Percentiles rank a stretch among this genome's conserved stretches.
Conservation (phyloP, 2,113 vertebrate species). For the Anhinga rufa region DNA sequence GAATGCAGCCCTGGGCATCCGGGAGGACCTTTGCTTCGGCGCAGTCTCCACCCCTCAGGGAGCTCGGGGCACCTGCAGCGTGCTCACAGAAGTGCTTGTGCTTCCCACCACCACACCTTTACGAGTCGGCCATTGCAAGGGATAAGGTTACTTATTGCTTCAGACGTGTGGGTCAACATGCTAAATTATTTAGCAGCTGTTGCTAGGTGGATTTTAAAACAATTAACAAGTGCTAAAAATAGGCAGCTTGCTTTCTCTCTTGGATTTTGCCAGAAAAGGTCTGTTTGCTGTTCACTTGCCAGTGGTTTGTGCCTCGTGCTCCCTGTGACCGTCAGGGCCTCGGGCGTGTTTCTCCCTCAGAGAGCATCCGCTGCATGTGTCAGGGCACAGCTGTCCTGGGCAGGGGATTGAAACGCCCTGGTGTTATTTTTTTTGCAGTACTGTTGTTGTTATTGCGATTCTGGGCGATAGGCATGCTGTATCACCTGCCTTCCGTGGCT, state of each 20-base stretch:
- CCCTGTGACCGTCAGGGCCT: rapidly evolving
- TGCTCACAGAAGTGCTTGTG: background rate
- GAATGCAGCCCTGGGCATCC: background rate
- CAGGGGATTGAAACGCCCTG: background rate
- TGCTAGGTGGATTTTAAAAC: conserved; percentile 31
- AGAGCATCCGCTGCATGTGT: rapidly evolving
- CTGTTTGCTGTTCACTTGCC: background rate
- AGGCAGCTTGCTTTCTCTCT: background rate
- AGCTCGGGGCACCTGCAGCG: background rate
- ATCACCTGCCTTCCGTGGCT: rapidly evolving
- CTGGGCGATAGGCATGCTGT: too few relatives aligned
- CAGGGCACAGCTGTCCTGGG: background rate
- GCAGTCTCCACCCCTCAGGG: rapidly evolving
- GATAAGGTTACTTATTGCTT: background rate
- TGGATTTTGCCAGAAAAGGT: background rate
- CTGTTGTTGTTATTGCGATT: background rate
- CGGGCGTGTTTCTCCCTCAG: background rate
- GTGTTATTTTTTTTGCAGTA: background rate
- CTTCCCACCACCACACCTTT: background rate
- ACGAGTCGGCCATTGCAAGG: background rate
- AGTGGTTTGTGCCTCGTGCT: background rate
- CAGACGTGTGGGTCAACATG: background rate
- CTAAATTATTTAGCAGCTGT: conserved; percentile 3
- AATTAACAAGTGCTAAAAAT: conserved; percentile 22
- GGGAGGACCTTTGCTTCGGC: rapidly evolving